A percentile compares a stretch with the other conserved stretches of the same genome.
These are phyloP conservation scores for Balanococcus diminutus DNA, from an alignment of 2,888 invertebrate species.

Conservation along the genomic window DNA sequence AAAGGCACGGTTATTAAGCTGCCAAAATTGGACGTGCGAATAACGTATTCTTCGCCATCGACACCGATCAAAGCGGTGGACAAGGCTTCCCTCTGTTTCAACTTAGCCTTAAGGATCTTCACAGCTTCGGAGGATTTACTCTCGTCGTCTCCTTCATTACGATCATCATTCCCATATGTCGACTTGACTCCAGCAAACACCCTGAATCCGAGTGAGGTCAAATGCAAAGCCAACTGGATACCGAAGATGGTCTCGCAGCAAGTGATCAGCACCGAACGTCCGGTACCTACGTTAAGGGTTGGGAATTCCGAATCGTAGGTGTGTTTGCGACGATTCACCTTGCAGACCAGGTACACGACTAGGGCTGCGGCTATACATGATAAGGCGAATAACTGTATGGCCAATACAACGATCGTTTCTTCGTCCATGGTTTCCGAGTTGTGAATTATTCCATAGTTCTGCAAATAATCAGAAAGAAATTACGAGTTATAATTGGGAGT, in stretches of 20 bases:
- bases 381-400: slow-evolving; percentile 79
- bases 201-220: slow-evolving; percentile 75
- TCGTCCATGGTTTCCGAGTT: slow-evolving; percentile 70
- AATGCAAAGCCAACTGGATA: slow-evolving; percentile 73
- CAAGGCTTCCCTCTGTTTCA: slow-evolving; percentile 62
- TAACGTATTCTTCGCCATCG: slow-evolving; percentile 60
- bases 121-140: slow-evolving; percentile 57
- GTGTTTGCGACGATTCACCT: slow-evolving; percentile 60
- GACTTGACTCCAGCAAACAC: slow-evolving; percentile 74
- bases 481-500: not conserved
- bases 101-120: slow-evolving; percentile 61
- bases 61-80: slow-evolving; percentile 57
- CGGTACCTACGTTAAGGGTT: slow-evolving; percentile 61
- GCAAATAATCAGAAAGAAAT: not conserved
- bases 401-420: slow-evolving; percentile 78
- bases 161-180: slow-evolving; percentile 33
- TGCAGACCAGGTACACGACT: slow-evolving; percentile 76
- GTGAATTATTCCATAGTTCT: not conserved
- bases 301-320: slow-evolving; percentile 57
- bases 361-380: slow-evolving; percentile 84
- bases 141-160: slow-evolving; percentile 39
- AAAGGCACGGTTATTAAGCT: slow-evolving; percentile 72
- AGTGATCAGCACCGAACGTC: slow-evolving; percentile 77
- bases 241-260: slow-evolving; percentile 81
- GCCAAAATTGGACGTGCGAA: slow-evolving; percentile 62